phyloP scores from a whole-genome alignment of 1,140 invertebrate species.

The Eurosta solidaginis region DNA sequence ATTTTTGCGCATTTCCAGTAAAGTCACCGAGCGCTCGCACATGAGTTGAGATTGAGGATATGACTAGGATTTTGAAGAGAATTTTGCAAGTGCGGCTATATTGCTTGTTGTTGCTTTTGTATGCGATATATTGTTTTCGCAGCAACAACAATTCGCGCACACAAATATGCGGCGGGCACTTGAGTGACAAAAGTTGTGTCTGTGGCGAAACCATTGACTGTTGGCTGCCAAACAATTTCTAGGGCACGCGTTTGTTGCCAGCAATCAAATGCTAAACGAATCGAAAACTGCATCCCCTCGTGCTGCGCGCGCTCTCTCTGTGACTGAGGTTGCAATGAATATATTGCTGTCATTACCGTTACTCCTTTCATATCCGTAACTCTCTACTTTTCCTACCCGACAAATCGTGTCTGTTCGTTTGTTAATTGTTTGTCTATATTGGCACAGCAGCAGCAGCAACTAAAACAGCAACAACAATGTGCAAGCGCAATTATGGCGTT shows the following conservation, averaged over 20 bases:
- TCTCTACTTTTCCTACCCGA: too few species aligned
- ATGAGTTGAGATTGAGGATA: neutral
- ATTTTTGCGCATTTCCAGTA: neutral
- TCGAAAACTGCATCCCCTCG: too few species aligned
- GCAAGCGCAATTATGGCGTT: conserved; percentile 15
- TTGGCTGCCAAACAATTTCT: neutral
- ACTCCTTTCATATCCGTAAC: neutral
- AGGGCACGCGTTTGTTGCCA: neutral
- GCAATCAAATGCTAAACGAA: conserved; percentile 3
- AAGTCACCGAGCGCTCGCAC: neutral
- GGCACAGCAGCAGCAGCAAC: too few species aligned
- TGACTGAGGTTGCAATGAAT: neutral
- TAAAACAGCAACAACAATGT: too few species aligned
- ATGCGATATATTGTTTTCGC: neutral
- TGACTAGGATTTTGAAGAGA: neutral
- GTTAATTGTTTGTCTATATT: too few species aligned
- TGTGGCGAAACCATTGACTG: neutral
- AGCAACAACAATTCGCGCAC: neutral
- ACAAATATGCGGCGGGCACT: too few species aligned
- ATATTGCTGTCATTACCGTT: neutral
- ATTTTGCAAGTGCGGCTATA: neutral
- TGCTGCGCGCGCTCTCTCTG: too few species aligned
- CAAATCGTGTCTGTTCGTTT: too few species aligned
- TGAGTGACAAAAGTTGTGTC: neutral
- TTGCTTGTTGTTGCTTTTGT: neutral